Base-by-base conservation (phyloP, 2,797 vertebrate species). In the Hozukius guyotensis region DNA sequence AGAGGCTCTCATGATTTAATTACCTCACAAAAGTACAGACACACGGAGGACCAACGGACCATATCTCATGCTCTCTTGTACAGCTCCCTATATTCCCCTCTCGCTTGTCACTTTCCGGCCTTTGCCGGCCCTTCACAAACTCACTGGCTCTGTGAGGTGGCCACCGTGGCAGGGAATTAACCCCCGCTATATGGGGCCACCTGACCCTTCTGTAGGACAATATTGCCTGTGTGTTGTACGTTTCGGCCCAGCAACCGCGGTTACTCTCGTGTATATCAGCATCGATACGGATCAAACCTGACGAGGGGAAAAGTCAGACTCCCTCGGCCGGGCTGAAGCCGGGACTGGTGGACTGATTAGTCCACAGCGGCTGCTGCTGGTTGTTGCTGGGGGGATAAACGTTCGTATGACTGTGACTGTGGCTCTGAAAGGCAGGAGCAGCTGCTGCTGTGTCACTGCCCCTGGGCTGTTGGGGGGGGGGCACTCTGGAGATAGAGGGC, bases 391-490 rank as follows among this genome's bases (percentile, higher is more conserved):
- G 75, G 81, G 80, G 65, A 66, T 83, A 75, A 81, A 86, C 25
- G 69, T 53, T 75, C 78, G 7, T 49, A 49, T 49, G 46, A 20
- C 4, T 80, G 66, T 77, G 76, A 73, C 67, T 66, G 64, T 9
- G 46, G 77, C 73, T 80, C 55, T 78, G 57, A 85, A 73, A 77
- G 80, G 79, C 82, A 87, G 85, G 63, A 84, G 78, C 90, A 91
- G 90, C 81, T 84, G 89, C 83, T 91, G 82, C 83, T 91, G 83
- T 83, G 87, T 89, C 83, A 90, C 86, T 82, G 88, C 81, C 89
- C 66, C 78, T 83, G 63, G 76, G 87, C 78, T 81, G 65, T 76
- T 32, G 57, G 5, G n/a, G 25, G 34, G 60, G 69, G 72, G 53
- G 65, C 38, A 78, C 57, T 81, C 36, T 77, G 22, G 75, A 79